Evolutionary conservation across 2,113 vertebrate genomes (phyloP).

Genomic region (Pelobates fuscus): DNA sequence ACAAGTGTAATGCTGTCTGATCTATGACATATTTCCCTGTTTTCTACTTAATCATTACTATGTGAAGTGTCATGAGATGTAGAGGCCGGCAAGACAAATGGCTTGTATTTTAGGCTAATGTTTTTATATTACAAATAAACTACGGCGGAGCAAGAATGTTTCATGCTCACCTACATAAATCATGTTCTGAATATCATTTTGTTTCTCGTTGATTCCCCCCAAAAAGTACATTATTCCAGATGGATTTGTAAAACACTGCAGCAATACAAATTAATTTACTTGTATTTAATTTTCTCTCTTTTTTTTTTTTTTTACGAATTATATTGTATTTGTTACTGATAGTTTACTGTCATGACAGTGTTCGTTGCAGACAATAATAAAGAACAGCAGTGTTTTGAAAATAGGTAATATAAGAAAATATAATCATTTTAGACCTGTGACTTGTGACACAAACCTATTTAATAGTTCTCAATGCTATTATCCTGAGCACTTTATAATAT

Average conservation of each 20-base stretch:
- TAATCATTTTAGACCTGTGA: too few species aligned
- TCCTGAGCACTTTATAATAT: too few species aligned
- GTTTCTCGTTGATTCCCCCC: slow-evolving; percentile 27
- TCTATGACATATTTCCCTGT: slow-evolving; percentile 23
- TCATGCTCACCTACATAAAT: slow-evolving; percentile 31
- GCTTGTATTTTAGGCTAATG: slow-evolving; percentile 44
- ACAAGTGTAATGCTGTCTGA: slow-evolving; percentile 30
- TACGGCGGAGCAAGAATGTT: slow-evolving; percentile 43
- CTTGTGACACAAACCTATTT: too few species aligned
- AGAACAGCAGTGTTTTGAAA: too few species aligned
- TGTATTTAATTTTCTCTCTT: slow-evolving; percentile 30
- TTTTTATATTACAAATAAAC: slow-evolving; percentile 45
- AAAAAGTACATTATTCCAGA: neutral
- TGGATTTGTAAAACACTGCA: neutral
- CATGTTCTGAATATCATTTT: slow-evolving; percentile 38
- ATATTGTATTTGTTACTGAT: too few species aligned
- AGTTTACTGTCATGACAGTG: too few species aligned
- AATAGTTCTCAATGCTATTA: too few species aligned
- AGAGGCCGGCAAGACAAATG: slow-evolving; percentile 20
- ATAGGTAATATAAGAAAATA: too few species aligned
- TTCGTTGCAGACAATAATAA: too few species aligned
- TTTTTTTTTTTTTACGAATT: too few species aligned
- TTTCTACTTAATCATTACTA: slow-evolving; percentile 41
- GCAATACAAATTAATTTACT: slow-evolving; percentile 29
- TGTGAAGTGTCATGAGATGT: slow-evolving; percentile 23